Evolutionary conservation across 2,797 vertebrate genomes (phyloP).

Genomic region (Pygocentrus nattereri): DNA sequence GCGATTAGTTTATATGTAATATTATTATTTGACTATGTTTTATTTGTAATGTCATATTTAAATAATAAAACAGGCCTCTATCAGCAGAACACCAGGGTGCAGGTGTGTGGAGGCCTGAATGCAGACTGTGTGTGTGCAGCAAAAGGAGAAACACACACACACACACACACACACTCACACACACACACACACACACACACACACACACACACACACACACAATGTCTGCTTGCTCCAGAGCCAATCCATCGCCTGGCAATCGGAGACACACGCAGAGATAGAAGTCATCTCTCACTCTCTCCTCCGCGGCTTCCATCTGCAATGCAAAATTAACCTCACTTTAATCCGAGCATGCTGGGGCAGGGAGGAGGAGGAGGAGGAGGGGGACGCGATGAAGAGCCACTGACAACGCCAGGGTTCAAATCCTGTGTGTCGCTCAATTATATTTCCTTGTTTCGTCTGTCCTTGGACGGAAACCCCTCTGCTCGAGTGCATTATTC

Average conservation of each 20-base stretch:
- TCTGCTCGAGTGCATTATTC: conserved; percentile 60
- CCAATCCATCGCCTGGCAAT: conserved; percentile 57
- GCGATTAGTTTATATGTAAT: too few relatives aligned
- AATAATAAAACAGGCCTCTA: neutral
- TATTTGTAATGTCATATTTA: too few relatives aligned
- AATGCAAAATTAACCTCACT: conserved; percentile 76
- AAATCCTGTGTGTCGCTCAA: conserved; percentile 71
- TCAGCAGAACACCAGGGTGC: neutral
- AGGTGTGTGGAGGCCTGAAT: neutral
- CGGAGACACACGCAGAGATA: conserved; percentile 55
- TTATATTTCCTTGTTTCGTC: conserved; percentile 69
- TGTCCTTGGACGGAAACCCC: conserved; percentile 71
- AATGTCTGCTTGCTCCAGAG: conserved; percentile 41
- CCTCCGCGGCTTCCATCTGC: conserved; percentile 59
- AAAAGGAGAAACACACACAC: conserved; percentile 24
- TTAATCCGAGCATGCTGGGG: conserved; percentile 64
- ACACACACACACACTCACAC: too few relatives aligned
- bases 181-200: conserved; percentile 13
- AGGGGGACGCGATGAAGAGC: conserved; percentile 59
- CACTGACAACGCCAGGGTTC: conserved; percentile 70
- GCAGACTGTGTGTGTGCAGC: neutral
- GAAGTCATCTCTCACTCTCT: conserved; percentile 60
- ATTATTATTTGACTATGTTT: too few relatives aligned
- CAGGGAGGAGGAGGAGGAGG: conserved; percentile 31
- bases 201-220: conserved; percentile 15